A percentile compares a stretch with the other conserved stretches of the same genome.
phyloP scores from a whole-genome alignment of 2,888 invertebrate genomes.

The Diarsia mendica region DNA sequence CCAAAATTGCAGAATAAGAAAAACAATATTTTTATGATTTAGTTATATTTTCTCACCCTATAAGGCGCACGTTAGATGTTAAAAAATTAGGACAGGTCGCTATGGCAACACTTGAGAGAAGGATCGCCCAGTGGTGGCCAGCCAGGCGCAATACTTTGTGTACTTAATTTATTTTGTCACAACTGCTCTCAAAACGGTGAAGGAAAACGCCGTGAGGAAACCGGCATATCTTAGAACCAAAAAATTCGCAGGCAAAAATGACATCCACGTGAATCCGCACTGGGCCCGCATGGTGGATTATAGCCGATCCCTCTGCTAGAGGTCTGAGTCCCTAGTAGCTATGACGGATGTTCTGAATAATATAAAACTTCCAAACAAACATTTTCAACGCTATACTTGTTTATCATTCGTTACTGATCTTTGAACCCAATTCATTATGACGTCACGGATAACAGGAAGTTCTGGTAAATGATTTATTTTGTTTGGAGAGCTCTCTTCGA shows the following conservation, averaged over 20 bases:
- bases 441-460: slow-evolving; percentile 25
- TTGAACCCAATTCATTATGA: slow-evolving; percentile 24
- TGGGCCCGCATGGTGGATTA: too few relatives aligned
- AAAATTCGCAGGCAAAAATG: too few relatives aligned
- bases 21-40: too few relatives aligned
- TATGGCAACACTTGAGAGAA: background rate
- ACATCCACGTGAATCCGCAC: too few relatives aligned
- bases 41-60: background rate
- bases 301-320: too few relatives aligned
- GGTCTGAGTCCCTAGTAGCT: background rate
- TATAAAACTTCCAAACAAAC: slow-evolving; percentile 2
- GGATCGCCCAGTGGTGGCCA: too few relatives aligned
- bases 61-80: background rate
- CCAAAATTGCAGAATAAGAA: too few relatives aligned
- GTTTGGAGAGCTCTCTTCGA: slow-evolving; percentile 28
- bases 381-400: slow-evolving; percentile 17
- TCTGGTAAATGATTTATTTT: slow-evolving; percentile 35
- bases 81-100: background rate
- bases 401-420: slow-evolving; percentile 25
- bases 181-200: too few relatives aligned
- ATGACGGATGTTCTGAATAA: background rate
- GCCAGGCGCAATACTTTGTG: too few relatives aligned
- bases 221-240: too few relatives aligned
- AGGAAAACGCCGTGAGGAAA: too few relatives aligned
- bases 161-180: too few relatives aligned